Conservation (phyloP, 2,888 invertebrate genomes). For the Xanthia togata region DNA sequence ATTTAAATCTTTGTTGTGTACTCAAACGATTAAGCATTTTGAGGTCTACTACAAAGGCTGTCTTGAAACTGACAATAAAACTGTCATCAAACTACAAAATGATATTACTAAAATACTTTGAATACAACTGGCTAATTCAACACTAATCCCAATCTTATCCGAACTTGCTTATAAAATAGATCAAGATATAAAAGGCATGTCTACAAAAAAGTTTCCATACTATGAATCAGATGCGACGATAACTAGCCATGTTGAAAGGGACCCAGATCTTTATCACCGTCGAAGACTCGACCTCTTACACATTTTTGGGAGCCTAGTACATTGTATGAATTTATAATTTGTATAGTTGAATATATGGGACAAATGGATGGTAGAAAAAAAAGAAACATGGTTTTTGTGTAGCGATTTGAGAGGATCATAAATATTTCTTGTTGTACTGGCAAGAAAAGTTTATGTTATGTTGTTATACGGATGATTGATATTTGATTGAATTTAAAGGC, state of each 20-base stretch:
- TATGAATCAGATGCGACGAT: conserved; percentile 79
- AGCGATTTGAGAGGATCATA: conserved; percentile 62
- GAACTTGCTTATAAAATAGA: conserved; percentile 76
- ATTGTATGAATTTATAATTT: conserved; percentile 86
- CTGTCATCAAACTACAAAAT: conserved; percentile 56
- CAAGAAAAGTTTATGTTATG: conserved; percentile 34
- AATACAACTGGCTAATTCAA: conserved; percentile 77
- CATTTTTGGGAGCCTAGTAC: conserved; percentile 86
- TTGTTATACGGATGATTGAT: conserved; percentile 38
- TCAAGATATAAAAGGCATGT: conserved; percentile 77
- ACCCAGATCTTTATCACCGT: conserved; percentile 78
- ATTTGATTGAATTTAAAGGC: conserved; percentile 43
- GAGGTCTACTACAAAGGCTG: conserved; percentile 32
- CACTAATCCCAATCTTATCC: conserved; percentile 79
- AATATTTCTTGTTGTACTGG: conserved; percentile 54
- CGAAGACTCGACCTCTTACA: conserved; percentile 80
- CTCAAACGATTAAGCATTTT: conserved; percentile 50
- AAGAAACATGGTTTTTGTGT: conserved; percentile 59
- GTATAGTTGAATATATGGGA: conserved; percentile 58
- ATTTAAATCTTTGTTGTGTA: conserved; percentile 58
- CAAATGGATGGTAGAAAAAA: conserved; percentile 60
- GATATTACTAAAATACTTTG: conserved; percentile 62
- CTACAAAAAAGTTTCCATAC: conserved; percentile 78
- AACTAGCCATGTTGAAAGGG: conserved; percentile 82
- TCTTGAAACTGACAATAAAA: conserved; percentile 45